Conservation (phyloP, 2,113 vertebrate species). For the Loxodonta africana region DNA sequence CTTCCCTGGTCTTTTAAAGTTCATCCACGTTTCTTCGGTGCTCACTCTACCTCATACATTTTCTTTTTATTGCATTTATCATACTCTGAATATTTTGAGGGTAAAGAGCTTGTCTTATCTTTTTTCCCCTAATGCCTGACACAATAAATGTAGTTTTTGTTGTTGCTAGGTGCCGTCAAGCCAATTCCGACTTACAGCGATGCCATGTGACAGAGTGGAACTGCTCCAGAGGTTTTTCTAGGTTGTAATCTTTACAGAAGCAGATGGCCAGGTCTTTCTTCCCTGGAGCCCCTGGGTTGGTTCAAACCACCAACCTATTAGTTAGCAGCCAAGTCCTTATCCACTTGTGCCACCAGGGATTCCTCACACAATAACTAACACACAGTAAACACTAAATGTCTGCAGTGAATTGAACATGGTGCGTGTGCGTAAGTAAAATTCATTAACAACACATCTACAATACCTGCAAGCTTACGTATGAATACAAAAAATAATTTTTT, state of each 20-base stretch:
- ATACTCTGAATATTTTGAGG: conserved; percentile 31
- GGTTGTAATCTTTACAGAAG: not conserved
- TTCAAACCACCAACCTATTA: not conserved
- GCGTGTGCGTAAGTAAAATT: conserved; percentile 47
- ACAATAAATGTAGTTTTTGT: not conserved
- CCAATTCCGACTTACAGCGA: no score
- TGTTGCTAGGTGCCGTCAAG: no score
- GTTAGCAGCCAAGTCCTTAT: not conserved
- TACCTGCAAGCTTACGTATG: not conserved
- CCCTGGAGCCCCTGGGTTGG: not conserved
- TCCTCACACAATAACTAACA: conserved; percentile 33
- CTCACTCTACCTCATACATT: not conserved
- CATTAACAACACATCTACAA: not conserved
- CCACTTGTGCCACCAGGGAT: not conserved
- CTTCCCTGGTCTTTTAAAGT: not conserved
- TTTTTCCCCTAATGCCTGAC: not conserved
- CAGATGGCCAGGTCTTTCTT: not conserved
- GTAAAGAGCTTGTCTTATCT: conserved; percentile 31
- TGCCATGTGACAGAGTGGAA: not conserved
- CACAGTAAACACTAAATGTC: conserved; percentile 43
- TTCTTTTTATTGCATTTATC: conserved; percentile 26
- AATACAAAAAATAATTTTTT: conserved; percentile 37
- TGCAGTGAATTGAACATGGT: conserved; percentile 54
- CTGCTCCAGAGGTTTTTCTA: no score
- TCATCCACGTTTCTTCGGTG: not conserved